Conservation (phyloP, 2,888 invertebrate genomes). For the Trachelus tabidus region DNA sequence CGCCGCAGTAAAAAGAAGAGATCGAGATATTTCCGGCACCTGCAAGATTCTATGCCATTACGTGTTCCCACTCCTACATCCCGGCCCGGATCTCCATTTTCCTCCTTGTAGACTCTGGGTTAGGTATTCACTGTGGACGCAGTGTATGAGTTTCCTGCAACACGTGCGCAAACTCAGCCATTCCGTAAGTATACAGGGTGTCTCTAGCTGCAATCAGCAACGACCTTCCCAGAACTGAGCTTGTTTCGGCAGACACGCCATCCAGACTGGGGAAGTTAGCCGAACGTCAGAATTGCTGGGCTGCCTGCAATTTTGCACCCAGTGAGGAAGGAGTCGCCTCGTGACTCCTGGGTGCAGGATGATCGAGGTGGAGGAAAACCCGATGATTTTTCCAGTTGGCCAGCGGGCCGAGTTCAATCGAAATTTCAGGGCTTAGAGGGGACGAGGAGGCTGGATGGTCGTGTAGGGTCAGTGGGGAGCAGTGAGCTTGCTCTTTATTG, state of each 20-base stretch:
- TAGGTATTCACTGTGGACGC: background rate
- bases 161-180: background rate
- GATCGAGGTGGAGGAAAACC: slow-evolving; percentile 10
- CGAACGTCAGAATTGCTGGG: background rate
- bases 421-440: slow-evolving; percentile 20
- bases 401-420: slow-evolving; percentile 16
- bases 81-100: slow-evolving; percentile 6
- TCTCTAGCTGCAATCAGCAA: background rate
- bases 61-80: slow-evolving; percentile 9
- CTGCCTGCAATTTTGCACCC: background rate
- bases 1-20: slow-evolving; percentile 42
- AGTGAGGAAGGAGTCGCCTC: slow-evolving; percentile 11
- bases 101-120: background rate
- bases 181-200: background rate
- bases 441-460: slow-evolving; percentile 9
- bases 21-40: slow-evolving; percentile 38
- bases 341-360: background rate
- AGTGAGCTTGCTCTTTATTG: slow-evolving; percentile 45
- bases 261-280: background rate
- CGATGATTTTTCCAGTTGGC: slow-evolving; percentile 17
- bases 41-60: slow-evolving; percentile 45
- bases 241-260: background rate
- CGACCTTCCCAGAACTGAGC: background rate
- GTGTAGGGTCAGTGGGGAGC: slow-evolving; percentile 35
- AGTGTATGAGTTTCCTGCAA: background rate